phyloP scores from a whole-genome alignment of 2,113 vertebrate genomes.

The Dipodomys merriami region DNA sequence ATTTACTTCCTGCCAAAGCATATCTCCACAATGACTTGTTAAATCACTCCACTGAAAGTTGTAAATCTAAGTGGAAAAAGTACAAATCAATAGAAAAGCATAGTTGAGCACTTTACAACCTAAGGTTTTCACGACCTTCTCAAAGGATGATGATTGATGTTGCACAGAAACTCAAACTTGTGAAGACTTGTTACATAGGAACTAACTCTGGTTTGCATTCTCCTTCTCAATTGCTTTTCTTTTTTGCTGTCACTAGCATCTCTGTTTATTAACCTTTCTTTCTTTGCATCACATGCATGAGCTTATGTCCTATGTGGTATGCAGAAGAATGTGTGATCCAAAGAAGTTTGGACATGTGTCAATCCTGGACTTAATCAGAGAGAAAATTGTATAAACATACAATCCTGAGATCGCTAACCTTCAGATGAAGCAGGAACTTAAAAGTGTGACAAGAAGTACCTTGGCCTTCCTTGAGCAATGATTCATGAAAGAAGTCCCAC shows the following conservation, averaged over 20 bases:
- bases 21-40: constrained; percentile 59
- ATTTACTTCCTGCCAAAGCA: constrained; percentile 57
- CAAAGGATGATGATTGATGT: constrained; percentile 55
- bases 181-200: constrained; percentile 16
- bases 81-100: constrained; percentile 69
- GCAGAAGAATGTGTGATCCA: constrained; percentile 8
- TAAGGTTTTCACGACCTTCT: constrained; percentile 36
- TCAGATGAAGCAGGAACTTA: not conserved
- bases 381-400: not conserved
- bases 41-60: constrained; percentile 62
- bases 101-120: constrained; percentile 38
- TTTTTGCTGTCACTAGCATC: constrained; percentile 23
- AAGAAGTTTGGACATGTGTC: constrained; percentile 7
- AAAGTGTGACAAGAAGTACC: not conserved
- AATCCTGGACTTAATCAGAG: not conserved
- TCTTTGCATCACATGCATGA: constrained; percentile 1
- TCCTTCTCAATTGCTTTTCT: constrained; percentile 28
- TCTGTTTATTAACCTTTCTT: constrained; percentile 16
- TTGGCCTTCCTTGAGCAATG: not conserved
- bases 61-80: constrained; percentile 61
- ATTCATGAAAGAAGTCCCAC: not conserved
- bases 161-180: constrained; percentile 45
- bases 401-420: not conserved
- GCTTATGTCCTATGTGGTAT: not conserved
- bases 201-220: constrained; percentile 6